A percentile compares a stretch with the other conserved stretches of the same genome.
phyloP scores from a whole-genome alignment of 2,888 invertebrate genomes.

The Trachelus tabidus region DNA sequence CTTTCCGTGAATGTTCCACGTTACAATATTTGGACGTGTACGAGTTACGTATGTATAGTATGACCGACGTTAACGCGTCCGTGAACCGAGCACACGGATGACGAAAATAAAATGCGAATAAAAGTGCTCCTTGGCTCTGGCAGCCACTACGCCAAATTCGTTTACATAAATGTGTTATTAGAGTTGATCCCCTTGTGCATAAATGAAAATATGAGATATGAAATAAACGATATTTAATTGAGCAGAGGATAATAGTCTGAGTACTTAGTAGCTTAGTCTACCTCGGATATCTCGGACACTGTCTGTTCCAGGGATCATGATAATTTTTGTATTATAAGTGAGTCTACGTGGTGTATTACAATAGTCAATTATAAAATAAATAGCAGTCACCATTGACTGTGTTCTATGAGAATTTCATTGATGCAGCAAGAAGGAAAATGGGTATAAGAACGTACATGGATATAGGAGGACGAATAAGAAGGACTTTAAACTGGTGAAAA shows the following conservation, averaged over 20 bases:
- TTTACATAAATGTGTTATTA: not conserved
- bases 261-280: not conserved
- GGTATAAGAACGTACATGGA: not conserved
- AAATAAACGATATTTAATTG: not conserved
- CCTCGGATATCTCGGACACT: too few relatives aligned
- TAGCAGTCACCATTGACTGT: not conserved
- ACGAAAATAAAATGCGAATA: not conserved
- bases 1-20: not conserved
- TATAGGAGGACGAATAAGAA: constrained; percentile 2
- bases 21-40: not conserved
- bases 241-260: not conserved
- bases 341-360: not conserved
- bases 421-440: not conserved
- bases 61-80: not conserved
- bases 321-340: not conserved
- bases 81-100: not conserved
- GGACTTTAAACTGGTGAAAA: constrained; percentile 51
- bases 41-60: not conserved
- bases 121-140: not conserved
- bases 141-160: not conserved
- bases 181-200: not conserved
- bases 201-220: not conserved
- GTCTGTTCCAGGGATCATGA: not conserved
- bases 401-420: not conserved
- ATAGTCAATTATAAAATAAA: not conserved